A percentile compares a stretch with the other conserved stretches of the same genome.
Evolutionary conservation across 2,888 invertebrate species (phyloP).

Genomic region (Pogonocherus hispidulus): DNA sequence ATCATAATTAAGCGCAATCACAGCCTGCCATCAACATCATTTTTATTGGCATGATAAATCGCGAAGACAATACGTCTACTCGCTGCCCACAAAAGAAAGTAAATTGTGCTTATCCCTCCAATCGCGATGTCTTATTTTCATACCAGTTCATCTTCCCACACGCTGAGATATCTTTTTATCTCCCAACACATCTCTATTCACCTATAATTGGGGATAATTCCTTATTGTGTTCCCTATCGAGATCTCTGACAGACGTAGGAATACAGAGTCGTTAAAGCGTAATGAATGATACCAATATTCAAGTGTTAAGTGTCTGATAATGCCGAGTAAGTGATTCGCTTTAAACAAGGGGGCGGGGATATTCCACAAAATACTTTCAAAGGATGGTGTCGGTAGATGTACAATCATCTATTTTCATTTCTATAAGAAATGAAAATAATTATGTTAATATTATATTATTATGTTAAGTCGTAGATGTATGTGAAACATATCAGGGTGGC

Average conservation of each 20-base stretch:
- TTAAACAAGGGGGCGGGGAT: constrained; percentile 14
- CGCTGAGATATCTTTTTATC: constrained; percentile 57
- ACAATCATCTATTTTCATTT: too few species aligned
- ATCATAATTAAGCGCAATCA: constrained; percentile 21
- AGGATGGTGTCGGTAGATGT: not conserved
- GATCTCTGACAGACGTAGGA: constrained; percentile 45
- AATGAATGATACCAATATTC: constrained; percentile 35
- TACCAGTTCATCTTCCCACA: constrained; percentile 55
- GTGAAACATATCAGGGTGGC: too few species aligned
- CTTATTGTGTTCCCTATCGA: constrained; percentile 55
- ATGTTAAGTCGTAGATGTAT: too few species aligned
- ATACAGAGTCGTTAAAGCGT: constrained; percentile 28
- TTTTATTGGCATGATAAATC: constrained; percentile 23
- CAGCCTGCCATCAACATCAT: constrained; percentile 8
- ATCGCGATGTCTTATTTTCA: constrained; percentile 43
- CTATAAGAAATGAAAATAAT: too few species aligned
- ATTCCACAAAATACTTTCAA: not conserved
- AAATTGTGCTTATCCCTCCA: constrained; percentile 28
- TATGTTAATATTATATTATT: too few species aligned
- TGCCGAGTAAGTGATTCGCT: constrained; percentile 7
- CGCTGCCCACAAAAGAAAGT: constrained; percentile 33
- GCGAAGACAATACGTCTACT: constrained; percentile 30
- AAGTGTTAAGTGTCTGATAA: constrained; percentile 28
- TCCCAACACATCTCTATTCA: constrained; percentile 58
- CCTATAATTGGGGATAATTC: constrained; percentile 64